Conservation (phyloP, 2,797 vertebrate genomes). For the Oreortyx pictus region DNA sequence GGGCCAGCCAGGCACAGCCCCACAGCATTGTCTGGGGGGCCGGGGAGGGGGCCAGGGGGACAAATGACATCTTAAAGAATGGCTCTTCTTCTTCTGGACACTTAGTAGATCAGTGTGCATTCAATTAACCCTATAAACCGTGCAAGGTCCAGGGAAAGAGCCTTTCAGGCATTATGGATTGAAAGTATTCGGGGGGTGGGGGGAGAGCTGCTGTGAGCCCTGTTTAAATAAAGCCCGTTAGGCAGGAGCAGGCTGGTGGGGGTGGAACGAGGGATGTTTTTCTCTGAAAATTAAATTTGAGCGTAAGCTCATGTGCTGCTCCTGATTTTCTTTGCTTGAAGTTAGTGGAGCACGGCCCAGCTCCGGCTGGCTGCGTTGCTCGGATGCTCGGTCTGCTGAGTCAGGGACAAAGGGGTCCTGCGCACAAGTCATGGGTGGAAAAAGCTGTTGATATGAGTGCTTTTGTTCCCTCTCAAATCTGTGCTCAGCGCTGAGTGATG, state of each 20-base stretch:
- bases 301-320: background rate
- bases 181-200: constrained; percentile 17
- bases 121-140: constrained; percentile 66
- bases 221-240: constrained; percentile 44
- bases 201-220: background rate
- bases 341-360: background rate
- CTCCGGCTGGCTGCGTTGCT: background rate
- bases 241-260: background rate
- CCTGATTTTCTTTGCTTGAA: background rate
- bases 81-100: constrained; percentile 46
- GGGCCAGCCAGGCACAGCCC: constrained; percentile 44
- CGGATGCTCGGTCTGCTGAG: background rate
- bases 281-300: constrained; percentile 30
- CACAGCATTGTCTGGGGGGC: constrained; percentile 17
- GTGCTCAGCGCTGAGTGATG: background rate
- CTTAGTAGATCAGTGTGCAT: constrained; percentile 65
- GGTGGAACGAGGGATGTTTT: background rate
- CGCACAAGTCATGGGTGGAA: background rate
- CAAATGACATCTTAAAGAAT: constrained; percentile 62
- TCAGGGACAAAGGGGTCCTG: rapidly evolving
- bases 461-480: background rate
- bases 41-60: background rate
- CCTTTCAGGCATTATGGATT: constrained; percentile 54
- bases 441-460: background rate
- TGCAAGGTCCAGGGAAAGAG: constrained; percentile 55